phyloP scores from a whole-genome alignment of 2,113 vertebrate species.

The Circaetus cinerascens region DNA sequence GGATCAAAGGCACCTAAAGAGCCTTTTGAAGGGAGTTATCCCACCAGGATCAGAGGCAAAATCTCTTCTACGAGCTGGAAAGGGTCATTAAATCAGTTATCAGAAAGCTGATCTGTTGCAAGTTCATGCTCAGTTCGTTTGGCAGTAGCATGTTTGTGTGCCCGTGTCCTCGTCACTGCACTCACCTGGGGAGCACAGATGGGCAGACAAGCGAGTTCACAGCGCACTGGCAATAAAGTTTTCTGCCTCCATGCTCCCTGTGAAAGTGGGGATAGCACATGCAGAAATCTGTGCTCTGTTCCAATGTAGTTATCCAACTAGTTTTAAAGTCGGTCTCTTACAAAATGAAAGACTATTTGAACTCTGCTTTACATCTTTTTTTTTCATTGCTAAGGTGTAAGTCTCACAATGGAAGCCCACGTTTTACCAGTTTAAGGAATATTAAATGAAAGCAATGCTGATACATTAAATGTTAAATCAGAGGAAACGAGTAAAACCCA shows the following conservation, averaged over 20 bases:
- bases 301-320: background rate
- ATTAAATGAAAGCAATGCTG: background rate
- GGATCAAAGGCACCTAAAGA: background rate
- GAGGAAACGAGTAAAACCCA: background rate
- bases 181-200: background rate
- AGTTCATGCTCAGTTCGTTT: background rate
- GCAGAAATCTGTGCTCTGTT: background rate
- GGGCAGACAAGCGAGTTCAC: background rate
- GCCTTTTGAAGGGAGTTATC: background rate
- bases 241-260: background rate
- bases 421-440: background rate
- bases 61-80: background rate
- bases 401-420: background rate
- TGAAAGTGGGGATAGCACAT: background rate
- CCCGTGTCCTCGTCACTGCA: background rate
- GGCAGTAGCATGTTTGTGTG: background rate
- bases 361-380: background rate
- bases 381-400: background rate
- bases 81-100: background rate
- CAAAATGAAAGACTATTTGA: background rate
- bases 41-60: background rate
- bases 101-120: background rate
- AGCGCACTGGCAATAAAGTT: rapidly evolving
- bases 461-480: background rate
- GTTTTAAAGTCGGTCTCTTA: background rate